phyloP scores from a whole-genome alignment of 2,113 vertebrate genomes.

The Phocoena phocoena region DNA sequence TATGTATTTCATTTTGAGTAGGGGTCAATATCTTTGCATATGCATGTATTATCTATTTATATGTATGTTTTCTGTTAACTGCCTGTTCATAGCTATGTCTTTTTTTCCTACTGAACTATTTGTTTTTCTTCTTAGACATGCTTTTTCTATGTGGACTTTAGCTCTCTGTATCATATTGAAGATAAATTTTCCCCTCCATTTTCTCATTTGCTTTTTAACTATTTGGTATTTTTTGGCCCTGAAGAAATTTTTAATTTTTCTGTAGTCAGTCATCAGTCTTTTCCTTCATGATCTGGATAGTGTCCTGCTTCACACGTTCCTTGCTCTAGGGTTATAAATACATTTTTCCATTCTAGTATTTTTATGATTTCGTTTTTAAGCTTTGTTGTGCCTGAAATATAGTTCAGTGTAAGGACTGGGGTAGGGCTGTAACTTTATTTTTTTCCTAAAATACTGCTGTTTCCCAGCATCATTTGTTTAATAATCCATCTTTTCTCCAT shows the following conservation, averaged over 20 bases:
- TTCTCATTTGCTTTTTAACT: conserved; percentile 21
- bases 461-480: neutral
- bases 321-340: neutral
- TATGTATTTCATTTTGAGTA: neutral
- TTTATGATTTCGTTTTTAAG: neutral
- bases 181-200: neutral
- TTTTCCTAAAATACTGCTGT: neutral
- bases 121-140: neutral
- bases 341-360: neutral
- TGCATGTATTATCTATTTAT: neutral
- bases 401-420: neutral
- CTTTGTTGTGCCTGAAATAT: conserved; percentile 9
- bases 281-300: neutral
- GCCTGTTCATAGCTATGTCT: neutral
- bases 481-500: neutral
- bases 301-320: neutral
- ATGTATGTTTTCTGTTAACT: neutral
- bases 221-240: neutral
- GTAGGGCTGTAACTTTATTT: neutral
- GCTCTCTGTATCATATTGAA: neutral
- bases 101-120: neutral
- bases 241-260: neutral
- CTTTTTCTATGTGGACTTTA: neutral
- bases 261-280: neutral
- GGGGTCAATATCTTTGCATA: neutral